These are phyloP conservation scores for Euura saliciscinereae DNA, from an alignment of 1,140 invertebrate species.

Conservation along the genomic window DNA sequence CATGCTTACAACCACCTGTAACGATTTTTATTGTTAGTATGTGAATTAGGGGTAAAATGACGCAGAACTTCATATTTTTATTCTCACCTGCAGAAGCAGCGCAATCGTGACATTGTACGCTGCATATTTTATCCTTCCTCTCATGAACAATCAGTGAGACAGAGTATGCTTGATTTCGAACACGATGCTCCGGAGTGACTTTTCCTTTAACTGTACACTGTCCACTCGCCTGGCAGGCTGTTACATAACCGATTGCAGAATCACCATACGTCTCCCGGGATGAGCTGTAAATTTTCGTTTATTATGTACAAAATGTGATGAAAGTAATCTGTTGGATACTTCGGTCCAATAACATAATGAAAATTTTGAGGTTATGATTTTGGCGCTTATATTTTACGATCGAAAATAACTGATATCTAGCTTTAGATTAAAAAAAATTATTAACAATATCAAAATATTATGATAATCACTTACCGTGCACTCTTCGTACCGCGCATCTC, in stretches of 20 bases:
- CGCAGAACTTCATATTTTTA: background rate
- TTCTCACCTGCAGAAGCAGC: constrained; percentile 27
- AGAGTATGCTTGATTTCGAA: constrained; percentile 26
- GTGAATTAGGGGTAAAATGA: too few relatives aligned
- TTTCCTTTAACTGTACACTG: constrained; percentile 34
- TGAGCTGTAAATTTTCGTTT: too few relatives aligned
- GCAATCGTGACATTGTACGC: constrained; percentile 25
- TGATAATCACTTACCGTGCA: too few relatives aligned
- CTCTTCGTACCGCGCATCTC: too few relatives aligned
- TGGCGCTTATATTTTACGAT: too few relatives aligned
- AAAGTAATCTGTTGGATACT: too few relatives aligned
- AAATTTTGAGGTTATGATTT: too few relatives aligned
- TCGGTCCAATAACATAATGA: too few relatives aligned
- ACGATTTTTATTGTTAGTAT: background rate
- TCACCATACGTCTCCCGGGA: constrained; percentile 36
- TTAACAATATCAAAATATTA: too few relatives aligned
- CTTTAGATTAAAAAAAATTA: too few relatives aligned
- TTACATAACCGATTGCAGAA: constrained; percentile 41
- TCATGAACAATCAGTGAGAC: constrained; percentile 25
- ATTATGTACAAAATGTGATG: too few relatives aligned
- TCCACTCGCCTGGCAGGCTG: constrained; percentile 32
- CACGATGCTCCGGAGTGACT: constrained; percentile 45
- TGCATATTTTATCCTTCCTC: constrained; percentile 24
- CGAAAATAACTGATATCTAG: too few relatives aligned
- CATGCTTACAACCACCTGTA: constrained; percentile 6